These are phyloP conservation scores for Acrocephalus kingi DNA, from an alignment of 2,113 vertebrate genomes.

Conservation along the genomic window DNA sequence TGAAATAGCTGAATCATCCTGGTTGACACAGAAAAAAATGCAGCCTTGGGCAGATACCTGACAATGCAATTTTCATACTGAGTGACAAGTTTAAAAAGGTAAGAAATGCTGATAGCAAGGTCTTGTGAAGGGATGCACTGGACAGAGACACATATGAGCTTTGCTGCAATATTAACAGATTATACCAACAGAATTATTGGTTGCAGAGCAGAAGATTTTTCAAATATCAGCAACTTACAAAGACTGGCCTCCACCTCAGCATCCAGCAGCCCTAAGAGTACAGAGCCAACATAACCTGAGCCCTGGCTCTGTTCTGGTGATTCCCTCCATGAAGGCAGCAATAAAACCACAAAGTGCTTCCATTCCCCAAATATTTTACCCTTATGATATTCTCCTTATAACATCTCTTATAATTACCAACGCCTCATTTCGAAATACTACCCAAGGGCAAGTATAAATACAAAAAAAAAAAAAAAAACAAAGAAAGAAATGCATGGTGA, in stretches of 20 bases:
- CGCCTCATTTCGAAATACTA: neutral
- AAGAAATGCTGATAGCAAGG: neutral
- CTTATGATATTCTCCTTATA: neutral
- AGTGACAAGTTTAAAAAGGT: neutral
- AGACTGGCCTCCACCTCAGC: neutral
- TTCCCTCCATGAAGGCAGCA: neutral
- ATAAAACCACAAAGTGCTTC: neutral
- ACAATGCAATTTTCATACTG: neutral
- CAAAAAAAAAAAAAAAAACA: constrained; percentile 16
- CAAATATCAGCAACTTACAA: neutral
- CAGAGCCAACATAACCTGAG: neutral
- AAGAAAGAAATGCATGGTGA: constrained; percentile 6
- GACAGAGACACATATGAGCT: neutral
- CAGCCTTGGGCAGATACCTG: neutral
- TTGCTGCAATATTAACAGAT: neutral
- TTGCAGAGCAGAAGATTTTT: neutral
- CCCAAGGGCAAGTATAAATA: neutral
- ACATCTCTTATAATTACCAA: neutral
- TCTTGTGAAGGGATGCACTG: neutral
- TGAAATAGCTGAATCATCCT: constrained; percentile 16
- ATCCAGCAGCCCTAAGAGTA: neutral
- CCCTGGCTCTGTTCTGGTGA: neutral
- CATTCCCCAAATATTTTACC: neutral
- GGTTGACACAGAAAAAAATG: neutral
- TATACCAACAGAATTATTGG: neutral